Base-by-base conservation (phyloP, 1,140 invertebrate species). In the Procambarus clarkii region DNA sequence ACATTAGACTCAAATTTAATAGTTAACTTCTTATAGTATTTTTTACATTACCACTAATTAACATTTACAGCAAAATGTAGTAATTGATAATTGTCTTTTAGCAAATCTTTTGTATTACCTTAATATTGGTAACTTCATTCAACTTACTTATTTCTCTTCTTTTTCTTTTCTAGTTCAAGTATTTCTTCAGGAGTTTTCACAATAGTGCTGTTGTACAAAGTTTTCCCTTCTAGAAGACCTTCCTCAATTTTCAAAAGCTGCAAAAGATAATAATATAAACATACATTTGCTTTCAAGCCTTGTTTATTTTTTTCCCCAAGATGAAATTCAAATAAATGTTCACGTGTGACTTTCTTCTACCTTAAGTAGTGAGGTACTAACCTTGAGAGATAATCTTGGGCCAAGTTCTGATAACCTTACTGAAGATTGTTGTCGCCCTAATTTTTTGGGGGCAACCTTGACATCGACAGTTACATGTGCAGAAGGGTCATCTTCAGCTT, bases 401-500 rank as follows among this genome's bases (percentile, higher is more conserved):
- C 88, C 88, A 21, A 91, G 58, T 24, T 91, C 88, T n/a, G 34
- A 64, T 54, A 91, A 54, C 15, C 88, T 83, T 2, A 91, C 76
- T 0, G 88, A 84, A 21, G 88, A 84, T 82, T 91, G 85, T n/a
- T 85, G 71, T n/a, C 34, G 21, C 1, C 24, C 64, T 15, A 45
- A 18, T 45, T 71, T 82, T 54, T 54, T 48, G 0, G 34, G 34
- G 2, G 24, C 24, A 2, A 60, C 44, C 24, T 50, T 44, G 13
- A n/a, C 46, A 74, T 64, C 74, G 3, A 86, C 81, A 21, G 76
- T 91, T 9, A 91, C 88, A 0, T 85, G 82, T 8, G 82, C 77
- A 24, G 82, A 48, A 3, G 88, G 88, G 82, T 91, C 76, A 60
- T 91, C 88, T 44, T 91, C 88, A 69, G 50, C 88, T 50, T 91